Evolutionary conservation across 1,140 invertebrate genomes (phyloP).

Genomic region (Drosophila bocqueti): DNA sequence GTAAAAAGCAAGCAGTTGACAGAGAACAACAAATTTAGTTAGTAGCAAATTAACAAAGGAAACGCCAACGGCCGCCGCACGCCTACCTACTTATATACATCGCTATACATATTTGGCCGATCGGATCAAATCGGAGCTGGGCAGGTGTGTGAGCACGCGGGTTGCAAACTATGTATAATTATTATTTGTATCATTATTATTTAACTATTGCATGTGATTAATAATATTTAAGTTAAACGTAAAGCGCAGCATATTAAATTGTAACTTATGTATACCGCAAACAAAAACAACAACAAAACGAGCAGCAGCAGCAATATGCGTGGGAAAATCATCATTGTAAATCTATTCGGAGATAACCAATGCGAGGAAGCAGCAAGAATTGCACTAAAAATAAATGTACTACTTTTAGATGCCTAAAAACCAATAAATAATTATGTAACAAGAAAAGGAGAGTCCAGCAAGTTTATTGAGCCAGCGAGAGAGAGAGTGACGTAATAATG

Average conservation of each 20-base stretch:
- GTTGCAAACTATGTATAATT: slow-evolving; percentile 77
- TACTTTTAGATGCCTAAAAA: slow-evolving; percentile 78
- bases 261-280: slow-evolving; percentile 82
- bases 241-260: slow-evolving; percentile 79
- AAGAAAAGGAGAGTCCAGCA: slow-evolving; percentile 54
- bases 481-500: slow-evolving; percentile 21
- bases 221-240: slow-evolving; percentile 83
- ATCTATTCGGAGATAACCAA: slow-evolving; percentile 50
- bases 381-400: slow-evolving; percentile 77
- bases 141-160: slow-evolving; percentile 32
- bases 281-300: slow-evolving; percentile 13
- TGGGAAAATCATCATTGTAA: slow-evolving; percentile 47
- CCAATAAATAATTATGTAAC: slow-evolving; percentile 76
- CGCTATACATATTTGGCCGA: slow-evolving; percentile 38
- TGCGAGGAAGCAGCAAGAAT: slow-evolving; percentile 36
- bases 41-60: slow-evolving; percentile 78
- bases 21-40: slow-evolving; percentile 71
- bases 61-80: slow-evolving; percentile 18
- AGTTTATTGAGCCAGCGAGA: slow-evolving; percentile 43
- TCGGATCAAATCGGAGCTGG: slow-evolving; percentile 10
- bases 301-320: slow-evolving; percentile 33
- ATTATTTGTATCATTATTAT: slow-evolving; percentile 80
- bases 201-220: slow-evolving; percentile 84
- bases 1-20: slow-evolving; percentile 73
- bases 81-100: slow-evolving; percentile 28